Base-by-base conservation (phyloP, 2,797 vertebrate genomes). In the Eospalax fontanierii region DNA sequence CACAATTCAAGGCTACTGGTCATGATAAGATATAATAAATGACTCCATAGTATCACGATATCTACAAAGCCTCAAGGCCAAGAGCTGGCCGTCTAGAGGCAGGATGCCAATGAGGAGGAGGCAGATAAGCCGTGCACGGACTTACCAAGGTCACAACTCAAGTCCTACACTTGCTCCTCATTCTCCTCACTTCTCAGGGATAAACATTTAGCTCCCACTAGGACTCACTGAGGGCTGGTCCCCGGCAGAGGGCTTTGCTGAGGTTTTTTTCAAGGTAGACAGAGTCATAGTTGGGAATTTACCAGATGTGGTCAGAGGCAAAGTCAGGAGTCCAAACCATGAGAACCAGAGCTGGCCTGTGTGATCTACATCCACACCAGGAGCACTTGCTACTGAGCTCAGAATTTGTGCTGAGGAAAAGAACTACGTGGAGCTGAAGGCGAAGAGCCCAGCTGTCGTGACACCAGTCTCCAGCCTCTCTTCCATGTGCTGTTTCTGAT, bases 11-110 rank as follows among this genome's bases (percentile, higher is more conserved):
- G 54, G 50, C 35, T 91, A 2, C 87, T n/a, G 74, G 59, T 75
- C n/a, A 30, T 21, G 59, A 11, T 19, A 57, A 87, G 87, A 95
- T 93, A 81, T 89, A 92, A 92, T 66, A 63, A 94, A 46, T 83
- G 38, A 83, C 19, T 84, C n/a, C 12, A 38, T 0, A 1, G 38
- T 22, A 40, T 12, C 70, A 46, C 80, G 21, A 59, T 43, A 30
- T 93, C 46, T 35, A 0, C 26, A 82, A 28, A 76, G 50, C n/a
- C 79, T 74, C 40, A 61, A 68, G 38, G 21, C 30, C 12, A 46
- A 93, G 71, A 16, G 78, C 21, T 35, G 16, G 59, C 24, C 28
- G 16, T 22, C 74, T 73, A 38, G 54, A 75, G 68, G 66, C 63
- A 73, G 33, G 12, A 89, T 35, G 19, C 19, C 33, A 75, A 24